Conservation (phyloP, 2,797 vertebrate genomes). For the Pseudotriccus pelzelni region DNA sequence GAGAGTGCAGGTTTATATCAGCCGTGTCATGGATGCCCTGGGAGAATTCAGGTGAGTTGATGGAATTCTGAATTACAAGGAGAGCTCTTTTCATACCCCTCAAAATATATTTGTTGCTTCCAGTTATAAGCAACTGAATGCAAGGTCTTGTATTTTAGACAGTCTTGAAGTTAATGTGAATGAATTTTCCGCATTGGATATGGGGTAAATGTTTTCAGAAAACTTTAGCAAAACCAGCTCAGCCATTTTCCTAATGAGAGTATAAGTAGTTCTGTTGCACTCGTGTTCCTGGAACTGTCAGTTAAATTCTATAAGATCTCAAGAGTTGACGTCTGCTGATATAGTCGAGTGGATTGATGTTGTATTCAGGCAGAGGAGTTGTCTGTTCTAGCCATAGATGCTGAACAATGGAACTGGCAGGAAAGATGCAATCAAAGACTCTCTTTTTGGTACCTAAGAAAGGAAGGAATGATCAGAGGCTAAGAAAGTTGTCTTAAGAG, state of each 20-base stretch:
- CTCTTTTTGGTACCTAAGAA: background rate
- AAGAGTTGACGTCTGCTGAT: background rate
- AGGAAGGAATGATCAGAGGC: background rate
- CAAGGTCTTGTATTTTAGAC: background rate
- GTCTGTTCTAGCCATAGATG: background rate
- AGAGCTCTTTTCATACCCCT: background rate
- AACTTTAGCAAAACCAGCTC: background rate
- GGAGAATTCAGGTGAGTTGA: conserved; percentile 85
- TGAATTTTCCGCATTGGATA: background rate
- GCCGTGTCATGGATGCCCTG: conserved; percentile 86
- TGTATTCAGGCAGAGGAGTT: background rate
- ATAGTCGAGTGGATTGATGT: background rate
- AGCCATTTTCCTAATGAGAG: background rate
- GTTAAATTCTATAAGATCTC: background rate
- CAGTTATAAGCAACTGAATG: background rate
- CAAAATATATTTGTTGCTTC: background rate
- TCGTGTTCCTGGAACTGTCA: background rate
- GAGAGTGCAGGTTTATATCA: conserved; percentile 86
- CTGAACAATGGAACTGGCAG: background rate
- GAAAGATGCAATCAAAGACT: background rate
- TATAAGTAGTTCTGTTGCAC: background rate
- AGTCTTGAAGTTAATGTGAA: background rate
- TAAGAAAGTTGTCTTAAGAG: background rate
- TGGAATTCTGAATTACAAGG: conserved; percentile 30
- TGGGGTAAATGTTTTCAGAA: background rate